These are phyloP conservation scores for Zalophus californianus DNA, from an alignment of 2,797 vertebrate species.

Conservation along the genomic window DNA sequence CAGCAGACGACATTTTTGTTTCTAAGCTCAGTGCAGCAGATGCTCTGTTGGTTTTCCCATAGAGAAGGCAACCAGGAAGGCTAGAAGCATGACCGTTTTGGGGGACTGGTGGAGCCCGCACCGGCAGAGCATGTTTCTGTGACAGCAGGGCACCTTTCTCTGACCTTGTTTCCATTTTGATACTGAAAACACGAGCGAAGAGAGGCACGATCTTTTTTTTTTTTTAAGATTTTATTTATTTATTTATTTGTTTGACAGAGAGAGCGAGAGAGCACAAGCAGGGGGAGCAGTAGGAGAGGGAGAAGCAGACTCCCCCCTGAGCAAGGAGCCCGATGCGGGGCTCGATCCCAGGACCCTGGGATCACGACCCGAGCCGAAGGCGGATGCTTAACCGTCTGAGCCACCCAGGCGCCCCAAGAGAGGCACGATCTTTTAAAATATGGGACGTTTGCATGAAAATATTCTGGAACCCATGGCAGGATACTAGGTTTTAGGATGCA, in stretches of 20 bases:
- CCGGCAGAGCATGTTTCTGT: rapidly evolving
- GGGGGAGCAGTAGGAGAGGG: no score
- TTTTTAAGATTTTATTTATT: no score
- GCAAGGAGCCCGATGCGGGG: no score
- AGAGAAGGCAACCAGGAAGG: neutral
- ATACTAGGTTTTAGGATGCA: neutral
- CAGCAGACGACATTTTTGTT: neutral
- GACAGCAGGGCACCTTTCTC: neutral
- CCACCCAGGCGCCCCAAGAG: neutral
- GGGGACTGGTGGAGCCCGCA: neutral
- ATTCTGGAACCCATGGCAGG: neutral
- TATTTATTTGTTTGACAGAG: no score
- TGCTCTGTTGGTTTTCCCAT: constrained; percentile 8
- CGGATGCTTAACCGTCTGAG: no score
- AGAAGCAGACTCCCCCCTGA: no score
- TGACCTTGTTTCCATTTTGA: neutral
- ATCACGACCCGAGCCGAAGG: no score
- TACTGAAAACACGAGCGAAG: neutral
- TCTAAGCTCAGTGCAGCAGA: constrained; percentile 6
- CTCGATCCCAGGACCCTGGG: no score
- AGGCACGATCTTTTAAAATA: neutral
- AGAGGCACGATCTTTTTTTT: neutral
- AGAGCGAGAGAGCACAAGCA: no score
- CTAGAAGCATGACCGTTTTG: rapidly evolving
- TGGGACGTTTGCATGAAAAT: neutral